phyloP scores from a whole-genome alignment of 2,888 invertebrate genomes.

The Lithophane semibrunnea region DNA sequence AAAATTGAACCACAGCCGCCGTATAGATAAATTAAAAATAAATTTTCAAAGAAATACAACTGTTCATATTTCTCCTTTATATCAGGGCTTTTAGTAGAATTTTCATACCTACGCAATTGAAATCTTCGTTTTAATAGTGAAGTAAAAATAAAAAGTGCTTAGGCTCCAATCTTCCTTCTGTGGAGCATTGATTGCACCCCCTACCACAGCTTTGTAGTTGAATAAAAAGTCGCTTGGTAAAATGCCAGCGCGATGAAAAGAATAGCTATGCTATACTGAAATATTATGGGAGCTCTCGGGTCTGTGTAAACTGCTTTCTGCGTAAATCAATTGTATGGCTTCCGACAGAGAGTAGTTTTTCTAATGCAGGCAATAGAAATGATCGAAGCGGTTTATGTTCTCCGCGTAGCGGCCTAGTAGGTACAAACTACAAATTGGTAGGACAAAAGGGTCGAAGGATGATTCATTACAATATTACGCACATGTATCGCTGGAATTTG shows the following conservation, averaged over 20 bases:
- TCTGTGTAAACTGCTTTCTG: conserved; percentile 70
- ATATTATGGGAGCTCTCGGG: conserved; percentile 80
- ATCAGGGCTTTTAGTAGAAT: conserved; percentile 61
- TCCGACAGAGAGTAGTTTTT: conserved; percentile 47
- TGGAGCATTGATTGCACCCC: conserved; percentile 86
- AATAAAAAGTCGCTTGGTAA: conserved; percentile 87
- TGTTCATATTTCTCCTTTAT: conserved; percentile 42
- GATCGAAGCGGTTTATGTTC: conserved; percentile 18
- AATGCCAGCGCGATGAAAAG: conserved; percentile 87
- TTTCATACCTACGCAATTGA: conserved; percentile 77
- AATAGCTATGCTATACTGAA: conserved; percentile 81
- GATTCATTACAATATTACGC: conserved; percentile 57
- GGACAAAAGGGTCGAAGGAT: conserved; percentile 54
- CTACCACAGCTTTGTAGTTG: conserved; percentile 82
- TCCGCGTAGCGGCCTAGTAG: conserved; percentile 8
- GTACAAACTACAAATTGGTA: conserved; percentile 24
- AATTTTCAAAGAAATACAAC: conserved; percentile 40
- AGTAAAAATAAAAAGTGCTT: conserved; percentile 78
- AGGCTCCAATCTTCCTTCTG: conserved; percentile 80
- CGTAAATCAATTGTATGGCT: conserved; percentile 54
- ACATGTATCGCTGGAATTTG: conserved; percentile 52
- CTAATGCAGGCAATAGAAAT: conserved; percentile 38
- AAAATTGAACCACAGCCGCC: conserved; percentile 33
- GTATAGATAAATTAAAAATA: conserved; percentile 42
- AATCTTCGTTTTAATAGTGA: conserved; percentile 79